Base-by-base conservation (phyloP, 2,888 invertebrate species). In the Nymphalis c-album region DNA sequence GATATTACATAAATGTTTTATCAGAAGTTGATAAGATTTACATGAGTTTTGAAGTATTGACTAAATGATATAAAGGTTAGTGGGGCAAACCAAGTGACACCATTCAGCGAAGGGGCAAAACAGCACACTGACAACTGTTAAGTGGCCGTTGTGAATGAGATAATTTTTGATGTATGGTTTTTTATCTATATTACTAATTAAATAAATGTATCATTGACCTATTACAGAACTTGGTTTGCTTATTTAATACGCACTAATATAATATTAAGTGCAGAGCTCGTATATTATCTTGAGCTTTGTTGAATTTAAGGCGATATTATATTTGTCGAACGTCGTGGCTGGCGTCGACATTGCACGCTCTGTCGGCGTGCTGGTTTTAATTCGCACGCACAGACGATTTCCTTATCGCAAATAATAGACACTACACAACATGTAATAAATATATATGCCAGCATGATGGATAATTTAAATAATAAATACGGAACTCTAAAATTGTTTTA, bases 141-240 rank as follows among this genome's bases (percentile, higher is more conserved):
- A 71, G 62, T 64, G 70, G 71, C 62, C 64, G 63, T 69, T 66
- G 61, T 26, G 60, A 63, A 59, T 75, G 72, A 76, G 81, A 84
- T 83, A 85, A 81, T 60, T 63, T 68, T 55, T 73, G 79, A 76
- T 77, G 81, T 83, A 79, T 80, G 74, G 64, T 72, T 67, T 70
- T 71, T 78, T 81, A 82, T 83, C 78, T 73, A 63, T 71, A 67
- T 72, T 63, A 74, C 70, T 79, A 80, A 57, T 81, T 78, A 76
- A 73, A 75, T 71, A 75, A 76, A 76, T 74, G 76, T 83, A 77
- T 77, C 83, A 85, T 85, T 88, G 88, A 86, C 87, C 86, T 81
- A 83, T 84, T 81, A 81, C 80, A 75, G 79, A 76, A 84, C 55
- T 65, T 40, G 17, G 20, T 45, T 55, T 53, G 13, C n/a, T n/a